Conservation (phyloP, 1,140 invertebrate species). For the Drosophila prosaltans region DNA sequence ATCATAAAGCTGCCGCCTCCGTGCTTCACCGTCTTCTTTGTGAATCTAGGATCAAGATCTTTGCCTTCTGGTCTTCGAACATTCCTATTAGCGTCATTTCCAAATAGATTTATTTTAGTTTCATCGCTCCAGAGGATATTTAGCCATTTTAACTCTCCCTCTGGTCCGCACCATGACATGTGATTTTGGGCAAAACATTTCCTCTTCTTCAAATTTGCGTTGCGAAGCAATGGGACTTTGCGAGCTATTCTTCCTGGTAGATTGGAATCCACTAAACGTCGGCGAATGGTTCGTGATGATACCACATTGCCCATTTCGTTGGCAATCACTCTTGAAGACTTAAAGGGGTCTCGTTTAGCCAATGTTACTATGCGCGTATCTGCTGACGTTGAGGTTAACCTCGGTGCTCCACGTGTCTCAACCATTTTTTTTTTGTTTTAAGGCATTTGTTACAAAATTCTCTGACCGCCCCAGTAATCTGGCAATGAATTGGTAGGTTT, state of each 20-base stretch:
- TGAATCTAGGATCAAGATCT: background rate
- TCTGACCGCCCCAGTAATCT: too few relatives aligned
- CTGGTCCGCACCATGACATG: too few relatives aligned
- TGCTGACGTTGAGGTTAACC: background rate
- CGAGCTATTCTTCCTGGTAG: too few relatives aligned
- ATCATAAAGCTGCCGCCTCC: conserved; percentile 13
- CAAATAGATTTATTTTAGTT: too few relatives aligned
- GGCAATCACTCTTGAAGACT: conserved; percentile 8
- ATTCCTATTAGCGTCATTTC: too few relatives aligned
- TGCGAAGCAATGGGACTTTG: too few relatives aligned
- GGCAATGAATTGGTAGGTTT: too few relatives aligned
- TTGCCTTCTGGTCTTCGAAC: too few relatives aligned
- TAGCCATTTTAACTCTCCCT: too few relatives aligned
- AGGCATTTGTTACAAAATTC: background rate
- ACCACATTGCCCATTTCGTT: conserved; percentile 3
- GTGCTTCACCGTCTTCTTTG: conserved; percentile 13
- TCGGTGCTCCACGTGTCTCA: background rate
- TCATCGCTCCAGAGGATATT: too few relatives aligned
- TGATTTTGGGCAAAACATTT: too few relatives aligned
- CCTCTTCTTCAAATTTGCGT: too few relatives aligned
- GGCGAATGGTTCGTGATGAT: background rate
- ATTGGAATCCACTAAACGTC: background rate
- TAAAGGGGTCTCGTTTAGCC: conserved; percentile 1
- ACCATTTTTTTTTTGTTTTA: conserved; percentile 8
- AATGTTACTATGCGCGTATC: background rate